Evolutionary conservation across 2,113 vertebrate genomes (phyloP).

Genomic region (Neofelis nebulosa): DNA sequence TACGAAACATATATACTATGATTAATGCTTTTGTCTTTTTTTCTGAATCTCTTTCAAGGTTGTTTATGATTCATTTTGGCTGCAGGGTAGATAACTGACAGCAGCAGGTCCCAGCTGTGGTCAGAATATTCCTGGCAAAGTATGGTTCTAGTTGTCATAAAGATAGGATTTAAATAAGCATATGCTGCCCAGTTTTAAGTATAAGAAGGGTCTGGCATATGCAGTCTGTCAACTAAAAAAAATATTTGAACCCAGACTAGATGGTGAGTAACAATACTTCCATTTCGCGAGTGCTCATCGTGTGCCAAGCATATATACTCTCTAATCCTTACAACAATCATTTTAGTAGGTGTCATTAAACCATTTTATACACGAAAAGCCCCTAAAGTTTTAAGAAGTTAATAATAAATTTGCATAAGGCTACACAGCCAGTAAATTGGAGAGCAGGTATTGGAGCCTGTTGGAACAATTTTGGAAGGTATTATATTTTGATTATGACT

Average conservation of each 20-base stretch:
- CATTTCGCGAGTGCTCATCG: background rate
- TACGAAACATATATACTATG: background rate
- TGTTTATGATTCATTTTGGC: background rate
- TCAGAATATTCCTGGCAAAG: background rate
- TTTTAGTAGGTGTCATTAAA: background rate
- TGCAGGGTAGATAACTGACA: background rate
- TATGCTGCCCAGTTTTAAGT: background rate
- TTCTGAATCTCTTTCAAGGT: background rate
- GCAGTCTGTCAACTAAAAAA: background rate
- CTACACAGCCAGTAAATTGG: background rate
- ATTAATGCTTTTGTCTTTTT: background rate
- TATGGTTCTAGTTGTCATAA: background rate
- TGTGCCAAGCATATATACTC: background rate
- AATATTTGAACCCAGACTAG: background rate
- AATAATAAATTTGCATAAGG: background rate
- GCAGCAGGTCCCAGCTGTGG: background rate
- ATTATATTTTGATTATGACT: background rate
- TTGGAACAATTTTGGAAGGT: background rate
- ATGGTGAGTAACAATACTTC: background rate
- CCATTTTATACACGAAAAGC: background rate
- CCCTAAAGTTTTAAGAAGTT: background rate
- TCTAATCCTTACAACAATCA: background rate
- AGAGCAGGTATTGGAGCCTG: background rate
- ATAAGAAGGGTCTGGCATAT: background rate
- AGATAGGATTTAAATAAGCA: background rate